phyloP scores from a whole-genome alignment of 1,140 invertebrate genomes.

The Pseudachorutes palmiensis region DNA sequence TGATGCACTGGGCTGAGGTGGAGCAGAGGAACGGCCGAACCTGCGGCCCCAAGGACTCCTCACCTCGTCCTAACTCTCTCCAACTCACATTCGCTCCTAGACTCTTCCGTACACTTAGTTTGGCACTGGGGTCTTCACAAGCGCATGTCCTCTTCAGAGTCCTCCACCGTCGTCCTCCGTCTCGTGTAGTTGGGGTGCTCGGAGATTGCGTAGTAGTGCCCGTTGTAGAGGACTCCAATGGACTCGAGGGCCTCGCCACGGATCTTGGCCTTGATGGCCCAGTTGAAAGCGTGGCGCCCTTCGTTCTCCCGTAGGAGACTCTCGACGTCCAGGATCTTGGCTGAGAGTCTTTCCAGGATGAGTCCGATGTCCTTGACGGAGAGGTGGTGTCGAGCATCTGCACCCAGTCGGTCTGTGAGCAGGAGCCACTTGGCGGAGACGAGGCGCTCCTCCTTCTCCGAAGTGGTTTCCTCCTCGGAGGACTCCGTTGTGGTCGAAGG shows the following conservation, averaged over 20 bases:
- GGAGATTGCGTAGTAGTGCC: constrained; percentile 88
- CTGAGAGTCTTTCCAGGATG: constrained; percentile 80
- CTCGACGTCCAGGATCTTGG: constrained; percentile 87
- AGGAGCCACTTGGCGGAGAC: constrained; percentile 84
- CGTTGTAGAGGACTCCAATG: constrained; percentile 87
- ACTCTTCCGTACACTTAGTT: too few relatives aligned
- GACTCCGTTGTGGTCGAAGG: constrained; percentile 52
- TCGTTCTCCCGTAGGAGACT: constrained; percentile 79
- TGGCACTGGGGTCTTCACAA: constrained; percentile 19
- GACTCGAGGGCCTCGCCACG: constrained; percentile 78
- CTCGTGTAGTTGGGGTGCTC: constrained; percentile 73
- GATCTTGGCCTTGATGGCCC: constrained; percentile 88
- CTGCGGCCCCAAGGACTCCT: constrained; percentile 24
- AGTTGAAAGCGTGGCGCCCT: constrained; percentile 84
- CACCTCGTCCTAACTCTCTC: too few relatives aligned
- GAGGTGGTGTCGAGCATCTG: constrained; percentile 80
- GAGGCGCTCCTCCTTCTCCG: constrained; percentile 76
- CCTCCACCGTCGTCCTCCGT: constrained; percentile 21
- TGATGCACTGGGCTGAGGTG: constrained; percentile 4
- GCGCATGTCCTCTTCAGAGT: constrained; percentile 33
- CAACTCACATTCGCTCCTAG: too few relatives aligned
- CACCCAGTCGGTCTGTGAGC: constrained; percentile 81
- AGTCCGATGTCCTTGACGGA: constrained; percentile 92
- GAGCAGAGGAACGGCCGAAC: background rate
- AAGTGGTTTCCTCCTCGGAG: constrained; percentile 73